These are phyloP conservation scores for Drosophila sucinea DNA, from an alignment of 1,140 invertebrate genomes.

Conservation along the genomic window DNA sequence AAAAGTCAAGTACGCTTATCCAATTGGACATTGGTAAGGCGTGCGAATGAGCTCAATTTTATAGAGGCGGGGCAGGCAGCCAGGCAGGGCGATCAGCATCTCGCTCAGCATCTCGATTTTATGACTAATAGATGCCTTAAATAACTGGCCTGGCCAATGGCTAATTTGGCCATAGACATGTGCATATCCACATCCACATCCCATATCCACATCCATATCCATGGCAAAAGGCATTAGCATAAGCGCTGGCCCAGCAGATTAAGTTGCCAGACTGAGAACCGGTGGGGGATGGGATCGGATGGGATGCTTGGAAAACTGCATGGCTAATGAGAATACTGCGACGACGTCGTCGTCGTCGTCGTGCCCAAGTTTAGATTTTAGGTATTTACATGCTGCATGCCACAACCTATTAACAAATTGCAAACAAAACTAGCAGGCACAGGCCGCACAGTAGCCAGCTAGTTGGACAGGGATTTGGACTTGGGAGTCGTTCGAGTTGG, in stretches of 20 bases:
- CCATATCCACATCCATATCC: conserved; percentile 23
- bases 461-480: neutral
- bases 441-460: conserved; percentile 58
- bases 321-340: conserved; percentile 63
- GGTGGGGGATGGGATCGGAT: neutral
- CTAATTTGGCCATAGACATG: conserved; percentile 69
- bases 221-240: conserved; percentile 54
- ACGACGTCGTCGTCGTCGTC: conserved; percentile 20
- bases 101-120: conserved; percentile 39
- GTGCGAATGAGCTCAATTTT: conserved; percentile 69
- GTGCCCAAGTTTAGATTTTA: conserved; percentile 29
- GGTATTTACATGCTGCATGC: conserved; percentile 74
- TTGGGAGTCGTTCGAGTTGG: neutral
- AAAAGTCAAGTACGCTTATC: conserved; percentile 76
- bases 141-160: conserved; percentile 67
- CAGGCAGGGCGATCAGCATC: conserved; percentile 18
- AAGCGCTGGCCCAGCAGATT: conserved; percentile 53
- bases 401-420: conserved; percentile 79
- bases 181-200: conserved; percentile 52
- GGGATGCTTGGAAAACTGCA: conserved; percentile 38
- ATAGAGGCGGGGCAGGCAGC: neutral
- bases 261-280: conserved; percentile 48
- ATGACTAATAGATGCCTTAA: conserved; percentile 79
- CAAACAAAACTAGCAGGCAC: conserved; percentile 67
- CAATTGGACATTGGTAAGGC: conserved; percentile 53